A percentile compares a stretch with the other conserved stretches of the same genome.
Conservation (phyloP, 2,113 vertebrate genomes). For the Alligator sinensis region DNA sequence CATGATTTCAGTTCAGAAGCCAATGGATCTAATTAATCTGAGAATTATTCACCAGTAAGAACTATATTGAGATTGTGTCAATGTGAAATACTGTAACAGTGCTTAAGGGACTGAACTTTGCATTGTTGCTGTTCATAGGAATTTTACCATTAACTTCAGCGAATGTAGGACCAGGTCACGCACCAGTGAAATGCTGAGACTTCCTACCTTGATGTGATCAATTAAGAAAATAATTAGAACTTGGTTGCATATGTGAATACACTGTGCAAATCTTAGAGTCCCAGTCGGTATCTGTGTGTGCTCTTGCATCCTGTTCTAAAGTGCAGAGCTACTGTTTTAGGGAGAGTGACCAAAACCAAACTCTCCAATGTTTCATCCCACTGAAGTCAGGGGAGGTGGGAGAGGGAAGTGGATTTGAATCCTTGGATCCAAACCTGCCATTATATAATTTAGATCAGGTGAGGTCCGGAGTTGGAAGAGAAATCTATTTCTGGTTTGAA, state of each 20-base stretch:
- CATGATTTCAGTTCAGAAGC: neutral
- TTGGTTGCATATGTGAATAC: neutral
- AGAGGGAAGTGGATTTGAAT: neutral
- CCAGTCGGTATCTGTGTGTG: neutral
- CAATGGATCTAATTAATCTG: neutral
- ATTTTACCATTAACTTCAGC: neutral
- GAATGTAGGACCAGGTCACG: neutral
- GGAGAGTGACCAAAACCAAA: neutral
- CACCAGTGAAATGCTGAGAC: neutral
- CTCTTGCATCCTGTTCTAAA: neutral
- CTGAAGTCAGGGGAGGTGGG: accelerated
- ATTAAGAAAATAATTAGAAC: neutral
- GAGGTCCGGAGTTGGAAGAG: neutral
- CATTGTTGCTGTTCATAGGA: neutral
- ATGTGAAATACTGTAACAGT: neutral
- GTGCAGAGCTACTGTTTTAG: neutral
- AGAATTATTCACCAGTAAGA: neutral
- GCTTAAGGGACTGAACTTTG: neutral
- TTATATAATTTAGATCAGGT: neutral
- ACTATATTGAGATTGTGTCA: neutral
- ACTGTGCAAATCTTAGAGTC: neutral
- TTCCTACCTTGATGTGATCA: neutral
- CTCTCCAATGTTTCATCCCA: neutral
- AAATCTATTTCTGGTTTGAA: neutral
- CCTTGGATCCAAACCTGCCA: neutral